These are phyloP conservation scores for Balearica regulorum DNA, from an alignment of 2,797 vertebrate species.

Conservation along the genomic window DNA sequence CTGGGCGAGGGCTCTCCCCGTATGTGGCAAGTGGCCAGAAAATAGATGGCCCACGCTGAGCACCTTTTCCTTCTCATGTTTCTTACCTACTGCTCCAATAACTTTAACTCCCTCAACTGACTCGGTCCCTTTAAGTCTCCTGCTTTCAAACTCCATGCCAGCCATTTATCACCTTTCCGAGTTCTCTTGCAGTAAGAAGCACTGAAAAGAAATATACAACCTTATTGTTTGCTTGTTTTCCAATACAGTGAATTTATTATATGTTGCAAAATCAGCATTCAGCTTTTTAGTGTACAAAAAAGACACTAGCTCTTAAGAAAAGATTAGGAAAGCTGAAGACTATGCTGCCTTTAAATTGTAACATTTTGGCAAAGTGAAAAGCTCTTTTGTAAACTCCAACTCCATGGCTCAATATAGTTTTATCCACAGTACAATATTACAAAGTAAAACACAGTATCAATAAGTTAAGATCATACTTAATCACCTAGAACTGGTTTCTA, in stretches of 20 bases:
- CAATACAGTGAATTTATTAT: conserved; percentile 76
- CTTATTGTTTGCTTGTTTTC: conserved; percentile 38
- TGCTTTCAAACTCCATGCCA: neutral
- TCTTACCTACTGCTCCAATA: neutral
- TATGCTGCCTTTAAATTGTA: conserved; percentile 59
- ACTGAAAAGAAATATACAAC: conserved; percentile 12
- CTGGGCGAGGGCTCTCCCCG: neutral
- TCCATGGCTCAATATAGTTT: conserved; percentile 76
- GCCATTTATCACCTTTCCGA: conserved; percentile 1
- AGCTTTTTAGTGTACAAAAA: conserved; percentile 75
- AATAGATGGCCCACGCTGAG: fast-evolving
- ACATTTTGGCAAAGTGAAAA: conserved; percentile 80
- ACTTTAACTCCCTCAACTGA: neutral
- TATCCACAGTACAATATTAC: conserved; percentile 75
- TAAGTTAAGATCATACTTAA: conserved; percentile 75
- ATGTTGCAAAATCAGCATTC: conserved; percentile 73
- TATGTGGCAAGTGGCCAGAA: fast-evolving
- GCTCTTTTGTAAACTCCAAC: conserved; percentile 77
- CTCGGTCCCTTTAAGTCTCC: neutral
- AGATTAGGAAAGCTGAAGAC: conserved; percentile 69
- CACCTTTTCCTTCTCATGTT: neutral
- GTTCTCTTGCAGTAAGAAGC: neutral
- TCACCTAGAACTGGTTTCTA: conserved; percentile 57
- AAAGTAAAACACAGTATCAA: conserved; percentile 70
- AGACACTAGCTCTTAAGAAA: conserved; percentile 72